Evolutionary conservation across 1,140 invertebrate genomes (phyloP).

Genomic region (Ips typographus): DNA sequence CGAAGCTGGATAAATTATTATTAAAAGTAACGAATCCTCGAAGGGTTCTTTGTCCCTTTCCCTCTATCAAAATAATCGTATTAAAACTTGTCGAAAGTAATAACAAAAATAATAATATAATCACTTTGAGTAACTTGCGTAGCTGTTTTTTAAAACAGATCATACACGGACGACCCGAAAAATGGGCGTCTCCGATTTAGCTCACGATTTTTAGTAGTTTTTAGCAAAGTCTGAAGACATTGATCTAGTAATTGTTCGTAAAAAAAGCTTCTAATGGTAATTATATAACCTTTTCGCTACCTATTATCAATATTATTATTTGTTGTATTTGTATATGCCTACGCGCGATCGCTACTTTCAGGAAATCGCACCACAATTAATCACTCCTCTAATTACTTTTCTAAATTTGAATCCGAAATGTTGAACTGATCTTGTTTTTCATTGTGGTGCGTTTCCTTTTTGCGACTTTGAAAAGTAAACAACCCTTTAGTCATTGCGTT

Average conservation of each 20-base stretch:
- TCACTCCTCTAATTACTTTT: no score
- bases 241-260: conserved; percentile 40
- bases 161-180: conserved; percentile 31
- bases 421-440: no score
- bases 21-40: conserved; percentile 17
- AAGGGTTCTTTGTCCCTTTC: conserved; percentile 25
- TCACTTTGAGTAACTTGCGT: conserved; percentile 38
- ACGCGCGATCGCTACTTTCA: neutral
- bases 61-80: conserved; percentile 8
- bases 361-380: neutral
- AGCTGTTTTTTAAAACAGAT: conserved; percentile 36
- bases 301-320: conserved; percentile 16
- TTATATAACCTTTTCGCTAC: conserved; percentile 35
- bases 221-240: conserved; percentile 27
- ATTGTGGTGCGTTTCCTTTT: no score
- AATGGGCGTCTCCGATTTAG: conserved; percentile 38
- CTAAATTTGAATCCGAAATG: no score
- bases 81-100: conserved; percentile 33
- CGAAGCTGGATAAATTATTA: no score
- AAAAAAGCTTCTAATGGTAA: conserved; percentile 38
- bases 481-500: no score
- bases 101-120: conserved; percentile 9
- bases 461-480: no score
- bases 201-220: conserved; percentile 38
- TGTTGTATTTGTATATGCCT: neutral